A percentile compares a stretch with the other conserved stretches of the same genome.
These are phyloP conservation scores for Vesta saturnalis DNA, from an alignment of 2,888 invertebrate species.

Conservation along the genomic window DNA sequence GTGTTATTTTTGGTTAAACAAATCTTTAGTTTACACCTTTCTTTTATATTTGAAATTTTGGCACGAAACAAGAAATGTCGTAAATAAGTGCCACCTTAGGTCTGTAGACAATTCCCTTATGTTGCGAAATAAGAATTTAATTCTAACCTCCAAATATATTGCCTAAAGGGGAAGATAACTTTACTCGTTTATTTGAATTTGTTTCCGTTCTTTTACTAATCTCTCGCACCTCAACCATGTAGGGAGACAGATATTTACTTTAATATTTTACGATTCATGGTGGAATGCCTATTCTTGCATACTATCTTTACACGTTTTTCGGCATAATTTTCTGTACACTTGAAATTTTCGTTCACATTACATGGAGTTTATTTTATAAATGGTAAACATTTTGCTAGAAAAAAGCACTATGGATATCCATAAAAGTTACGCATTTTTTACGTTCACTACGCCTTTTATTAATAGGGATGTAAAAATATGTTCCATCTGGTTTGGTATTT, in stretches of 20 bases:
- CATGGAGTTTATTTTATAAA: background rate
- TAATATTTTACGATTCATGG: constrained; percentile 12
- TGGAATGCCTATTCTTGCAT: background rate
- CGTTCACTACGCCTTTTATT: too few species aligned
- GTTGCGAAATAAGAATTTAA: constrained; percentile 17
- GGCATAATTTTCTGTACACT: background rate
- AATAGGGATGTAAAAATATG: too few species aligned
- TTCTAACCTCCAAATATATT: constrained; percentile 17
- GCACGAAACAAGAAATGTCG: too few species aligned
- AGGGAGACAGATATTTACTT: constrained; percentile 9
- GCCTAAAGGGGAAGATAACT: constrained; percentile 10
- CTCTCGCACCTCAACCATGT: constrained; percentile 6
- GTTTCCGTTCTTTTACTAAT: constrained; percentile 22
- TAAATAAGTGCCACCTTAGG: too few species aligned
- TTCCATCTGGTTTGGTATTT: too few species aligned
- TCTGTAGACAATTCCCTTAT: background rate
- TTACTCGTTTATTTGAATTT: constrained; percentile 11
- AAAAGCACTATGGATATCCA: background rate
- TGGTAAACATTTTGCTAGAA: background rate
- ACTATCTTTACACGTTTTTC: background rate
- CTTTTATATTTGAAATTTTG: too few species aligned
- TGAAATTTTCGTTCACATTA: background rate
- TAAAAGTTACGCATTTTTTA: too few species aligned
- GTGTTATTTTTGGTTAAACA: too few species aligned
- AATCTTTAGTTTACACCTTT: too few species aligned